These are phyloP conservation scores for Mormyrus iriodes DNA, from an alignment of 2,113 vertebrate genomes.

Conservation along the genomic window DNA sequence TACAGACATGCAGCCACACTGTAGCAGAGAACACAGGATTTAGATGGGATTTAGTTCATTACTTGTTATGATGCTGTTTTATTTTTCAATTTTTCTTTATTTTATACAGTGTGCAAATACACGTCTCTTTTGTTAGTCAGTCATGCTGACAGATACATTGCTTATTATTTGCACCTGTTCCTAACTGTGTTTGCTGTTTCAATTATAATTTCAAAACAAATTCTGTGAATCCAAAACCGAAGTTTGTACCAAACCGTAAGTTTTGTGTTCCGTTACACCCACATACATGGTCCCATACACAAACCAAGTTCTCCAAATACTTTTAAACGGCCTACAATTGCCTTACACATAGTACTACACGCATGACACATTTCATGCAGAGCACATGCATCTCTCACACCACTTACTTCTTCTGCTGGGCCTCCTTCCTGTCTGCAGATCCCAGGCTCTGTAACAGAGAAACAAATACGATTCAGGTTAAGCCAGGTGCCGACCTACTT, in stretches of 20 bases:
- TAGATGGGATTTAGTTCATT: background rate
- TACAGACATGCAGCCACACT: background rate
- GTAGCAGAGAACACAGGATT: background rate
- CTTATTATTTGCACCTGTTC: background rate
- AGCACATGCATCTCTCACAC: background rate
- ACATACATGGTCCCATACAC: background rate
- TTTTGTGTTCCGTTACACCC: background rate
- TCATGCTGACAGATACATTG: background rate
- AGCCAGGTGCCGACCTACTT: background rate
- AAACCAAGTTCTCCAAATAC: background rate
- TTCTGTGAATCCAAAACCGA: background rate
- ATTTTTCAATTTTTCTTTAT: background rate
- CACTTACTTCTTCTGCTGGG: constrained; percentile 71
- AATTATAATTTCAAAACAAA: background rate
- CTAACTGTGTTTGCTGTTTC: background rate
- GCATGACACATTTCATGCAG: background rate
- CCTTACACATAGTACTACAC: background rate
- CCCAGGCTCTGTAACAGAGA: constrained; percentile 71
- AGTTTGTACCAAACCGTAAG: background rate
- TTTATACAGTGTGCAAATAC: background rate
- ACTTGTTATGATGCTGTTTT: background rate
- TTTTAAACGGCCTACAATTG: background rate
- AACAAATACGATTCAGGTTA: constrained; percentile 20
- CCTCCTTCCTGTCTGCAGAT: constrained; percentile 73
- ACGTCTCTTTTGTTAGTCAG: background rate